A percentile compares a stretch with the other conserved stretches of the same genome.
Evolutionary conservation across 2,888 invertebrate species (phyloP).

Genomic region (Epistrophe eligans): DNA sequence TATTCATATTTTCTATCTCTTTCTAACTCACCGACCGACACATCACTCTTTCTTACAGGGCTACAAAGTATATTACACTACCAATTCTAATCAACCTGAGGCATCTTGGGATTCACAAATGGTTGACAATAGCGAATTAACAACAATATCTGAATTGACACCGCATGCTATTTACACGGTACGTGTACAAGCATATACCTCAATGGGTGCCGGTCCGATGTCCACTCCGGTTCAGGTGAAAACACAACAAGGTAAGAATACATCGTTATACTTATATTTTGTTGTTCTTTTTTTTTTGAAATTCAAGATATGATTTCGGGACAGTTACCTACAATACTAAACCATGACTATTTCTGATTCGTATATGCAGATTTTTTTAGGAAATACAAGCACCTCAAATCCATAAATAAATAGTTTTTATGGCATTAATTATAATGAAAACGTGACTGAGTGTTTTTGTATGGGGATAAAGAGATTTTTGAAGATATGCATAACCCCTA

Average conservation of each 20-base stretch:
- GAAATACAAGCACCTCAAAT: not conserved
- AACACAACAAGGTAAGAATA: slow-evolving; percentile 93
- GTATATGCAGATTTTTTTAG: not conserved
- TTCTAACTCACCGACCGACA: not conserved
- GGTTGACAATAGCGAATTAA: slow-evolving; percentile 96
- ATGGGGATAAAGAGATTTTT: not conserved
- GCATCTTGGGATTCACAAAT: slow-evolving; percentile 96
- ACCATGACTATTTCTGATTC: not conserved
- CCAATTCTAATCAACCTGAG: slow-evolving; percentile 92
- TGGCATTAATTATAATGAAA: not conserved
- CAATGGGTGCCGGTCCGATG: slow-evolving; percentile 97
- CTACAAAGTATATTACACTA: slow-evolving; percentile 98
- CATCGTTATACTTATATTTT: not conserved
- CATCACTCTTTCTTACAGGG: slow-evolving; percentile 86
- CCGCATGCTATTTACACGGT: slow-evolving; percentile 97
- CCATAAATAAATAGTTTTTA: not conserved
- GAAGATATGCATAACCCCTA: not conserved
- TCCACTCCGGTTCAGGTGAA: slow-evolving; percentile 99
- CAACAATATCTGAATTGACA: slow-evolving; percentile 95
- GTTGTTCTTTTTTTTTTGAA: not conserved
- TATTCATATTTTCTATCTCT: slow-evolving; percentile 42
- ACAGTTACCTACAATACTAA: not conserved
- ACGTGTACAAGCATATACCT: slow-evolving; percentile 96
- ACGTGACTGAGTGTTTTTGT: not conserved
- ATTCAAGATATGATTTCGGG: not conserved